Conservation (phyloP, 2,797 vertebrate species). For the Sebastes matsubarae region DNA sequence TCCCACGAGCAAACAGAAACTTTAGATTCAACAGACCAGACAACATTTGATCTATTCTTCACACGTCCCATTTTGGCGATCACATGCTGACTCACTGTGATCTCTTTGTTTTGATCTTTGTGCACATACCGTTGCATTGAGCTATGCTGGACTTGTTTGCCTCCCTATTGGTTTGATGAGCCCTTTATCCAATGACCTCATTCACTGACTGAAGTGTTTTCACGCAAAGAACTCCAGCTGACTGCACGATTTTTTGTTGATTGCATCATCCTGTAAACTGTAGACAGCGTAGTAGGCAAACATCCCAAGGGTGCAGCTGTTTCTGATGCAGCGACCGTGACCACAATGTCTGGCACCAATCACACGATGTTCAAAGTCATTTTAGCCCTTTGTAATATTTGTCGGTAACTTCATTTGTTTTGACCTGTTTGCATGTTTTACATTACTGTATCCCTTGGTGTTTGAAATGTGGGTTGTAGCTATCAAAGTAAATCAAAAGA, state of each 20-base stretch:
- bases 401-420: background rate
- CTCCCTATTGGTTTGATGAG: constrained; percentile 8
- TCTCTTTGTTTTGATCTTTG: constrained; percentile 12
- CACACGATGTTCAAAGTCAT: background rate
- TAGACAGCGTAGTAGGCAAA: background rate
- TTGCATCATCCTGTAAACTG: constrained; percentile 23
- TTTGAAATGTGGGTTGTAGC: background rate
- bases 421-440: background rate
- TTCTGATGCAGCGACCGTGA: constrained; percentile 1
- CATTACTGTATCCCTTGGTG: background rate
- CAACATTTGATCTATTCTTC: background rate
- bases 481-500: background rate
- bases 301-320: background rate
- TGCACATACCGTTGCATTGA: constrained; percentile 13
- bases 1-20: constrained; percentile 3
- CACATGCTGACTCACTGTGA: background rate
- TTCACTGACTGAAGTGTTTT: constrained; percentile 38
- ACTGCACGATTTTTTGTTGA: constrained; percentile 4
- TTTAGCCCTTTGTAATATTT: background rate
- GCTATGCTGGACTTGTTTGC: constrained; percentile 5
- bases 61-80: background rate
- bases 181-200: constrained; percentile 48
- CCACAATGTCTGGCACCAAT: constrained; percentile 14
- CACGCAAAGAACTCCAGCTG: constrained; percentile 8
- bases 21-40: background rate